phyloP scores from a whole-genome alignment of 2,888 invertebrate species.

The Encarsia formosa region DNA sequence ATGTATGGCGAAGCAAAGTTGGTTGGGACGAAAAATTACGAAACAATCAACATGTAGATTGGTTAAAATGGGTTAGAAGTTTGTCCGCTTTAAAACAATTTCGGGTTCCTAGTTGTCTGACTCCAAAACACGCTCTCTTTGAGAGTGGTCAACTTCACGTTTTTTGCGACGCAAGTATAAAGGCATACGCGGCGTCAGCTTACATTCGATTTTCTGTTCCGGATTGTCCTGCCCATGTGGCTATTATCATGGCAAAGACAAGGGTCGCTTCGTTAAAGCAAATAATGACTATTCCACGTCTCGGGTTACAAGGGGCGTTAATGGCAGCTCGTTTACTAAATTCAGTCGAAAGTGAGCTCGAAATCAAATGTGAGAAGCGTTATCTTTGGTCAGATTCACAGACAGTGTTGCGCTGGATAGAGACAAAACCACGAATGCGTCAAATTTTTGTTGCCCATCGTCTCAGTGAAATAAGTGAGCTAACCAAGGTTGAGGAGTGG shows the following conservation, averaged over 20 bases:
- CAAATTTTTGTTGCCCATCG: slow-evolving; percentile 6
- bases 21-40: slow-evolving; percentile 22
- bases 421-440: background rate
- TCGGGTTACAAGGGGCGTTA: slow-evolving; percentile 26
- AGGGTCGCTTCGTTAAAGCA: slow-evolving; percentile 23
- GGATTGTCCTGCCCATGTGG: background rate
- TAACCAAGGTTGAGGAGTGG: background rate
- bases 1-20: slow-evolving; percentile 26
- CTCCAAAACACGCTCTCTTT: background rate
- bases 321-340: slow-evolving; percentile 6
- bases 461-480: slow-evolving; percentile 11
- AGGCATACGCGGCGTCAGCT: slow-evolving; percentile 29
- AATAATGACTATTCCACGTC: slow-evolving; percentile 15
- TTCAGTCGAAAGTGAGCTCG: slow-evolving; percentile 2
- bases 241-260: slow-evolving; percentile 16
- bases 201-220: slow-evolving; percentile 17
- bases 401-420: slow-evolving; percentile 7
- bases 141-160: slow-evolving; percentile 27
- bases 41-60: slow-evolving; percentile 12
- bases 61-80: slow-evolving; percentile 27
- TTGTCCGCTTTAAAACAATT: slow-evolving; percentile 14
- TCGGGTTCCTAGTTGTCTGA: slow-evolving; percentile 23
- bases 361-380: background rate
- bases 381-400: slow-evolving; percentile 7
- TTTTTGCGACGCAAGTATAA: slow-evolving; percentile 35